Evolutionary conservation across 1,140 invertebrate genomes (phyloP), one percentile per base, ranked within the genome.

Genomic region (Sweltsa coloradensis): DNA sequence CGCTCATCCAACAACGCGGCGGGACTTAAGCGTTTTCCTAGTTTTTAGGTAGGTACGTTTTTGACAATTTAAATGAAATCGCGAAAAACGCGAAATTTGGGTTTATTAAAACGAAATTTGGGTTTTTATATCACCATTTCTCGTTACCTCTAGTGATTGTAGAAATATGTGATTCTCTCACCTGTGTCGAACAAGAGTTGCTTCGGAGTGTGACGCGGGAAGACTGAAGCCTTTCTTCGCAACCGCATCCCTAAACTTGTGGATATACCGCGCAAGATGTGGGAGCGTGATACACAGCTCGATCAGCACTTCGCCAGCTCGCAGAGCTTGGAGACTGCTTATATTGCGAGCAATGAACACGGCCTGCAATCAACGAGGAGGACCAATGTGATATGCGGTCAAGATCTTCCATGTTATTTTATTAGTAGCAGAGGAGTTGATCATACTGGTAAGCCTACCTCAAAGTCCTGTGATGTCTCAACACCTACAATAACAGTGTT

Each of bases 291-390:
- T 68, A 60, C 88, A 89, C 52, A 88, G 75, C 51, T 86, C 79
- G 23, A 90, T 66, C n/a, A 91, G 62, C 14, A 79, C 78, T 52
- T 85, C 78, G 5, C 83, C 83, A n/a, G 83, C 87, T 53, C 80
- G 73, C 48, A 89, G 67, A 58, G 75, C 74, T 54, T 85, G 74
- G 14, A 89, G 63, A 24, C 69, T 69, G 24, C 59, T 66, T 41
- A 72, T 65, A 50, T 72, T 74, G 49, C 68, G 71, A 21, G 67
- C 56, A 26, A 68, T 62, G 41, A 74, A 71, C 27, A 69, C 60
- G 47, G 60, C 57, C 68, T 71, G 52, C n/a, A 64, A 63, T 43
- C 51, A 47, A 47, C 49, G 47, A 48, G 43, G n/a, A n/a, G n/a
- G n/a, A n/a, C n/a, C n/a, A n/a, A n/a, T n/a, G n/a, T n/a, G n/a